Evolutionary conservation across 2,797 vertebrate genomes (phyloP).

Genomic region (Bucorvus abyssinicus): DNA sequence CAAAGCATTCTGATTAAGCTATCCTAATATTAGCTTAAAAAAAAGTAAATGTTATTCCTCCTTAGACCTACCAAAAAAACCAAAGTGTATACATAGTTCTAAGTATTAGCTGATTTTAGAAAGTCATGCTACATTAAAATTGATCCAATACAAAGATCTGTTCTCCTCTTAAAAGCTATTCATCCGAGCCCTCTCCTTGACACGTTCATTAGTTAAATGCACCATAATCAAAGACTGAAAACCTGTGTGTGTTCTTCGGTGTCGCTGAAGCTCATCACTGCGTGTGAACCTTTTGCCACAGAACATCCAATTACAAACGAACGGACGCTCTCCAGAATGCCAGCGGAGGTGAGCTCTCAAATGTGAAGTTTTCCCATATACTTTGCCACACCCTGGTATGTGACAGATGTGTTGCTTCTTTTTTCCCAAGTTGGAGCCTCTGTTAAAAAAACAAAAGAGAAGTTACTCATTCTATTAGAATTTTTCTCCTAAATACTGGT

Average conservation of each 20-base stretch:
- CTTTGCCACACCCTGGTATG: slow-evolving; percentile 89
- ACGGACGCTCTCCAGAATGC: slow-evolving; percentile 98
- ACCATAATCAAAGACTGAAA: slow-evolving; percentile 60
- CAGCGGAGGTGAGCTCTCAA: slow-evolving; percentile 98
- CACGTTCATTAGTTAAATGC: background rate
- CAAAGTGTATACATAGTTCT: background rate
- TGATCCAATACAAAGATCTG: background rate
- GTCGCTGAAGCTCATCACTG: slow-evolving; percentile 97
- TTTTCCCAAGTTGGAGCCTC: slow-evolving; percentile 93
- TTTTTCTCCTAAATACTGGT: background rate
- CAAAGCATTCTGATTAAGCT: background rate
- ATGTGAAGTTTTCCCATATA: slow-evolving; percentile 95
- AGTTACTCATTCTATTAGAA: background rate
- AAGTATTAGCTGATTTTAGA: background rate
- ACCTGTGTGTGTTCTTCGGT: slow-evolving; percentile 99
- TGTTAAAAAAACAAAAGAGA: slow-evolving; percentile 53
- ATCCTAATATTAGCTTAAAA: background rate
- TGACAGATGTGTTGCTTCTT: slow-evolving; percentile 98
- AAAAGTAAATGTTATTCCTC: background rate
- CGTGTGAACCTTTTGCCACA: slow-evolving; percentile 99
- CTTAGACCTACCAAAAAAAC: background rate
- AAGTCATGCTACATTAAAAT: background rate
- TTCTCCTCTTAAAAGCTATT: slow-evolving; percentile 10
- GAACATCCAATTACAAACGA: slow-evolving; percentile 98
- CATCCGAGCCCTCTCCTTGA: background rate